Conservation (phyloP, 2,113 vertebrate genomes). For the Myrmophylax atrothorax region DNA sequence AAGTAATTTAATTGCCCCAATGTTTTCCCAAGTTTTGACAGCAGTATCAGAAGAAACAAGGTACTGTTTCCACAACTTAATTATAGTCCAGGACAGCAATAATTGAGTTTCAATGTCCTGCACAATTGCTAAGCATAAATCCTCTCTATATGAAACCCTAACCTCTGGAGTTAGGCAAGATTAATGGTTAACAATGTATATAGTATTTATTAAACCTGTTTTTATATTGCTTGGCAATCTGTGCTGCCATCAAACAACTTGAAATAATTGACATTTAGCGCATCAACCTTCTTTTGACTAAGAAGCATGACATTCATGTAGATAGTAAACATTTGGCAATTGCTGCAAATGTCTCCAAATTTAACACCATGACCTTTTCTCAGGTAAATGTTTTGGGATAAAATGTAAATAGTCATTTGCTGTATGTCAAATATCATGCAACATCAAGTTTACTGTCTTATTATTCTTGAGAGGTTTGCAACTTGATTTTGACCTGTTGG, state of each 20-base stretch:
- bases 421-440: constrained; percentile 78
- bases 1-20: constrained; percentile 50
- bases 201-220: constrained; percentile 80
- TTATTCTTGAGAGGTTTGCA: constrained; percentile 75
- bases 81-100: constrained; percentile 60
- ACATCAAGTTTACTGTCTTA: constrained; percentile 74
- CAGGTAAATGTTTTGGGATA: constrained; percentile 86
- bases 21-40: constrained; percentile 39
- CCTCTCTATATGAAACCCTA: constrained; percentile 68
- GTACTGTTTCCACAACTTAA: constrained; percentile 43
- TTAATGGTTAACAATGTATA: constrained; percentile 76
- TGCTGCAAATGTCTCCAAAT: constrained; percentile 85
- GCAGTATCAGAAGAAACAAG: constrained; percentile 38
- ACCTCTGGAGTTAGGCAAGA: constrained; percentile 63
- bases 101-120: constrained; percentile 76
- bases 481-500: constrained; percentile 70
- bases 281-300: constrained; percentile 77
- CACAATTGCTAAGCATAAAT: constrained; percentile 71
- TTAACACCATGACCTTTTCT: constrained; percentile 82
- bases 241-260: constrained; percentile 77
- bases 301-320: constrained; percentile 82
- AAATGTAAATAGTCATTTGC: constrained; percentile 86
- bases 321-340: constrained; percentile 83
- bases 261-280: constrained; percentile 84
- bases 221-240: constrained; percentile 78